phyloP scores from a whole-genome alignment of 2,797 vertebrate species.

The Sebastes hopkinsi region DNA sequence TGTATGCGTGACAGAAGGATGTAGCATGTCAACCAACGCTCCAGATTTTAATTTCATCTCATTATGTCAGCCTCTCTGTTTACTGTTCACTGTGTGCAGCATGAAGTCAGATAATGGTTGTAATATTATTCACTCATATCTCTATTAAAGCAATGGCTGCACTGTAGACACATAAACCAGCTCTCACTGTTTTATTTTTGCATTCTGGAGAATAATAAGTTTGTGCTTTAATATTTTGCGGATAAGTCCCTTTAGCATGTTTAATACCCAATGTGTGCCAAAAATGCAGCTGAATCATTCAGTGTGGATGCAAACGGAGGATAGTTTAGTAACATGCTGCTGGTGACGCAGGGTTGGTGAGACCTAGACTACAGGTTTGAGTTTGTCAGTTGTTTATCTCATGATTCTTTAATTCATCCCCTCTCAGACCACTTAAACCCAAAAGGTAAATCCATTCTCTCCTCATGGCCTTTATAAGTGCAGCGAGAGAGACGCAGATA shows the following conservation, averaged over 20 bases:
- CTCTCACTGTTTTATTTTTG: background rate
- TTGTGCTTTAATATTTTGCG: background rate
- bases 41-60: background rate
- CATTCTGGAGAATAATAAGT: background rate
- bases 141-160: background rate
- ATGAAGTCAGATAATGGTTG: background rate
- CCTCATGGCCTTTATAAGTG: conserved; percentile 46
- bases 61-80: background rate
- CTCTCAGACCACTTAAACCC: conserved; percentile 68
- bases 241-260: background rate
- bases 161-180: no score
- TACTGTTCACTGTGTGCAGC: background rate
- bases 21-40: background rate
- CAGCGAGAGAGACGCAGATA: conserved; percentile 29
- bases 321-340: background rate
- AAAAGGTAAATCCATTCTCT: conserved; percentile 63
- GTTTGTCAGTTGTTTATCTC: conserved; percentile 65
- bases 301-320: background rate
- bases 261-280: background rate
- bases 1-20: background rate
- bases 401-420: conserved; percentile 74
- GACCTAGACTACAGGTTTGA: conserved; percentile 36
- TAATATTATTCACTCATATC: background rate
- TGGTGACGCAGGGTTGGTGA: conserved; percentile 1
- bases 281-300: background rate